phyloP scores from a whole-genome alignment of 2,888 invertebrate genomes.

The Leptopilina myrica region DNA sequence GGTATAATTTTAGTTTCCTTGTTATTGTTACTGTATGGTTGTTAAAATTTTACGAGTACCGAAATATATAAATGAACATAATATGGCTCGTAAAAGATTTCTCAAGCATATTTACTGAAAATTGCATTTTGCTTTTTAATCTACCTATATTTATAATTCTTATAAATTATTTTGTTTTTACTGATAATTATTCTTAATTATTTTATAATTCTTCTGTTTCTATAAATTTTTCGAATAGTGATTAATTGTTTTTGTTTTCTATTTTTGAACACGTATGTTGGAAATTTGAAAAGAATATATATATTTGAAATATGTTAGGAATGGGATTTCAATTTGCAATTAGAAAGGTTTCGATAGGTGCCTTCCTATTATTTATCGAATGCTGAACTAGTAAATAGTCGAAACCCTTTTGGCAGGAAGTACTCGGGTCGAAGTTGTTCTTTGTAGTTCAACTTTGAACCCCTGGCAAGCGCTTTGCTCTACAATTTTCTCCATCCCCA shows the following conservation, averaged over 20 bases:
- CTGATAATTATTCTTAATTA: too few relatives aligned
- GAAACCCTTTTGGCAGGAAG: slow-evolving; percentile 24
- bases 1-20: background rate
- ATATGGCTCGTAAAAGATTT: background rate
- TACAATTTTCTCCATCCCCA: slow-evolving; percentile 28
- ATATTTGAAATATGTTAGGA: background rate
- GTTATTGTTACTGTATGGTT: background rate
- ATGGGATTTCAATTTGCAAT: background rate
- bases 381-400: slow-evolving; percentile 8
- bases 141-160: too few relatives aligned
- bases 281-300: background rate
- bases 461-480: slow-evolving; percentile 34
- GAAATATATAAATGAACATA: background rate
- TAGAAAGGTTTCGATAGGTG: background rate
- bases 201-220: too few relatives aligned
- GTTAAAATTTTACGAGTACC: background rate
- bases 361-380: background rate
- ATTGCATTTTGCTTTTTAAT: background rate
- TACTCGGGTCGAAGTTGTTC: slow-evolving; percentile 7
- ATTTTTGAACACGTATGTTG: too few relatives aligned
- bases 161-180: too few relatives aligned
- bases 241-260: too few relatives aligned
- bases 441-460: slow-evolving; percentile 38
- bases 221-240: too few relatives aligned
- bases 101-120: background rate